phyloP scores from a whole-genome alignment of 2,888 invertebrate genomes.

The Drosophila mercatorum region DNA sequence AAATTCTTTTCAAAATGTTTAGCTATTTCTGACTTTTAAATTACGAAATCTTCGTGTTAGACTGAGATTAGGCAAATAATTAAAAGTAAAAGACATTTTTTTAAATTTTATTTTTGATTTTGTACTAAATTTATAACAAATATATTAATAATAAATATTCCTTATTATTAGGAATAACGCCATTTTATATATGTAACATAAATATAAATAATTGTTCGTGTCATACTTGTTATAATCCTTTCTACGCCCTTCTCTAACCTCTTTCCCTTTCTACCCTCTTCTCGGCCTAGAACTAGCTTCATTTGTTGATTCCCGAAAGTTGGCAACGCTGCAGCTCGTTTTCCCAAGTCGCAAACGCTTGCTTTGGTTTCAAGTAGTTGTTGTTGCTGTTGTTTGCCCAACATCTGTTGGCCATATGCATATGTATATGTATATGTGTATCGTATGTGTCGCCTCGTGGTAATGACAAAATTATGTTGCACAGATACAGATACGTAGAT shows the following conservation, averaged over 20 bases:
- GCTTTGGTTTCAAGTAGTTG: slow-evolving; percentile 21
- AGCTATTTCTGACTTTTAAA: no score
- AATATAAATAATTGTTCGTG: no score
- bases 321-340: slow-evolving; percentile 15
- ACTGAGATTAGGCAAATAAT: no score
- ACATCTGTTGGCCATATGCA: slow-evolving; percentile 77
- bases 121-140: no score
- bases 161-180: no score
- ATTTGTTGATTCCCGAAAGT: not conserved
- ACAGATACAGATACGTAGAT: slow-evolving; percentile 50
- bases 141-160: no score
- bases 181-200: not conserved
- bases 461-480: slow-evolving; percentile 79
- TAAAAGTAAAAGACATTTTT: no score
- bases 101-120: no score
- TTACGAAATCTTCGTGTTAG: no score
- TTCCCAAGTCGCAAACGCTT: slow-evolving; percentile 17
- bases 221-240: no score
- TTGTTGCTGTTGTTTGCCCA: slow-evolving; percentile 57
- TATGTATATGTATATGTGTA: slow-evolving; percentile 20
- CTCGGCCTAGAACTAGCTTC: not conserved
- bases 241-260: not conserved
- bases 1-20: no score
- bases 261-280: not conserved
- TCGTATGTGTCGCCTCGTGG: slow-evolving; percentile 40